Percentiles rank a stretch among this genome's conserved stretches.
phyloP scores from a whole-genome alignment of 2,797 vertebrate genomes.

The Erethizon dorsatum region DNA sequence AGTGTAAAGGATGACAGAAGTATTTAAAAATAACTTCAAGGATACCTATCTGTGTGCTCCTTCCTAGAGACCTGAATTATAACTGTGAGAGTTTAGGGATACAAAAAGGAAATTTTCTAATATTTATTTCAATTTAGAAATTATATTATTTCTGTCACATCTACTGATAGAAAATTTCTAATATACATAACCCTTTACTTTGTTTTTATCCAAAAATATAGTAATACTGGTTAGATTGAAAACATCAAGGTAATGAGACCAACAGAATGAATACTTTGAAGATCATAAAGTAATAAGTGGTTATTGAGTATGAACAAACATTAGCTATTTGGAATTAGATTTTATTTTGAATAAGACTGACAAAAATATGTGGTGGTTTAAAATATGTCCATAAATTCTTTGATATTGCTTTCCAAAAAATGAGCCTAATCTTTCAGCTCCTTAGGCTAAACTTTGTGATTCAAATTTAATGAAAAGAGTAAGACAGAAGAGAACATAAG shows the following conservation, averaged over 20 bases:
- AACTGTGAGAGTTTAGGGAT: not conserved
- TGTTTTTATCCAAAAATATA: conserved; percentile 57
- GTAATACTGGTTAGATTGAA: not conserved
- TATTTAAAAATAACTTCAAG: not conserved
- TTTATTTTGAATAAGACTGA: conserved; percentile 53
- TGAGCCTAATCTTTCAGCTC: not conserved
- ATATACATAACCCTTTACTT: not conserved
- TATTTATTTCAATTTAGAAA: conserved; percentile 56
- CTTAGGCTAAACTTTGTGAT: not conserved
- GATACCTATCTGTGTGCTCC: not conserved
- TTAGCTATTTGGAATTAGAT: conserved; percentile 29
- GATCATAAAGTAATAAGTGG: conserved; percentile 42
- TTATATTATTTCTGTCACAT: conserved; percentile 46
- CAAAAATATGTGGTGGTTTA: not conserved
- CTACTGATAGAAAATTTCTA: conserved; percentile 26
- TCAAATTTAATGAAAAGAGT: conserved; percentile 29
- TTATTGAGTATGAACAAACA: not conserved
- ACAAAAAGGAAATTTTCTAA: not conserved
- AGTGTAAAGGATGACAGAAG: not conserved
- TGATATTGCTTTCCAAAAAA: conserved; percentile 47
- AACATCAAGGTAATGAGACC: not conserved
- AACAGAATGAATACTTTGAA: not conserved
- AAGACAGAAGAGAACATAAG: not conserved
- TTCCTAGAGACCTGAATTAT: not conserved
- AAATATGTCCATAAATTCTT: conserved; percentile 47